Conservation (phyloP, 2,888 invertebrate genomes). For the Spilarctia lutea region DNA sequence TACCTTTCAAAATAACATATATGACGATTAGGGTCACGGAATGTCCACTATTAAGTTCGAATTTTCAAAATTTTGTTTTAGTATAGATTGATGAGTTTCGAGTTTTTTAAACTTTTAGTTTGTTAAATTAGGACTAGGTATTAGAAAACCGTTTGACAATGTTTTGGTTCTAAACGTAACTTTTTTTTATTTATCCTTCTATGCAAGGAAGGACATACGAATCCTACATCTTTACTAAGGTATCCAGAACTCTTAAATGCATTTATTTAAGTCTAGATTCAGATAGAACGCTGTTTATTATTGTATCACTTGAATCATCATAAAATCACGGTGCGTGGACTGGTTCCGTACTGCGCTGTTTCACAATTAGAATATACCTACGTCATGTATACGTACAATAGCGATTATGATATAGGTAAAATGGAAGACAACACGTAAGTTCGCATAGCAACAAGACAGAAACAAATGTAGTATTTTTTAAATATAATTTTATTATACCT, state of each 20-base stretch:
- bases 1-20: too few relatives aligned
- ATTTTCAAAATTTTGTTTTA: too few relatives aligned
- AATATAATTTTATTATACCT: not conserved
- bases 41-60: not conserved
- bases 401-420: not conserved
- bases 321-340: conserved; percentile 23
- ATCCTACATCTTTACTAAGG: not conserved
- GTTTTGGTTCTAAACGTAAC: too few relatives aligned
- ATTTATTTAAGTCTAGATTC: not conserved
- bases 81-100: too few relatives aligned
- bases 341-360: conserved; percentile 8
- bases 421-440: not conserved
- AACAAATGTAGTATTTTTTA: not conserved
- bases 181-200: too few relatives aligned
- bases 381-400: conserved; percentile 9
- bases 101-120: too few relatives aligned
- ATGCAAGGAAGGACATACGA: too few relatives aligned
- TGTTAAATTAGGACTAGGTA: too few relatives aligned
- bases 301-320: conserved; percentile 17
- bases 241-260: not conserved
- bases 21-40: not conserved
- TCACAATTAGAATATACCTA: conserved; percentile 12
- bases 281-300: conserved; percentile 6
- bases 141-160: too few relatives aligned
- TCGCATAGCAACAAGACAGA: conserved; percentile 1